These are phyloP conservation scores for Zhuqinia jingwanae DNA, from an alignment of 2,888 invertebrate species.

Conservation along the genomic window DNA sequence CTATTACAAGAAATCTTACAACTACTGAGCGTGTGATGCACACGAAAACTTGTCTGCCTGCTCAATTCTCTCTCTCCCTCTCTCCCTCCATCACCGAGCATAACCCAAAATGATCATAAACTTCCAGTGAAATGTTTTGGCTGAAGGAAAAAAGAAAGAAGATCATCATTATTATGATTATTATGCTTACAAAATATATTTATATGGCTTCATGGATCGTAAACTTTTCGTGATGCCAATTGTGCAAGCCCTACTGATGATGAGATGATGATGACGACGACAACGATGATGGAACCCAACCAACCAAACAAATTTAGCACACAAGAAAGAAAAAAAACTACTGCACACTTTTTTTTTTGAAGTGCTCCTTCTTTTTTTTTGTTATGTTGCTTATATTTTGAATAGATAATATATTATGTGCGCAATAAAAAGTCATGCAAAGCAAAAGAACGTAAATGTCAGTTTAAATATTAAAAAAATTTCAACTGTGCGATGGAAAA, in stretches of 20 bases:
- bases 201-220: slow-evolving; percentile 62
- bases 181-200: slow-evolving; percentile 40
- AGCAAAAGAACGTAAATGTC: slow-evolving; percentile 62
- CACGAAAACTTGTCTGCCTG: background rate
- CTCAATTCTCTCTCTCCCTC: background rate
- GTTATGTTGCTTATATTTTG: background rate
- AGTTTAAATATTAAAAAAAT: slow-evolving; percentile 57
- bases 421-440: slow-evolving; percentile 6
- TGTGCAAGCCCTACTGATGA: slow-evolving; percentile 18
- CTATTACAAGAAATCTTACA: background rate
- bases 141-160: slow-evolving; percentile 18
- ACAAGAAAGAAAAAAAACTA: background rate
- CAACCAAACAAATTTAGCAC: background rate
- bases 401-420: background rate
- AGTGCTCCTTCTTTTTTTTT: background rate
- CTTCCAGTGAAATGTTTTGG: background rate
- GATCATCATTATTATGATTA: slow-evolving; percentile 45
- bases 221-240: slow-evolving; percentile 58
- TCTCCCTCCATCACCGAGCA: background rate
- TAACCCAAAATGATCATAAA: background rate
- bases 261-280: background rate
- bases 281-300: background rate
- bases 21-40: background rate
- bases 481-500: slow-evolving; percentile 26
- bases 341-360: background rate